phyloP scores from a whole-genome alignment of 92 coral and sea anemone genomes.

The Actinostola sp. region DNA sequence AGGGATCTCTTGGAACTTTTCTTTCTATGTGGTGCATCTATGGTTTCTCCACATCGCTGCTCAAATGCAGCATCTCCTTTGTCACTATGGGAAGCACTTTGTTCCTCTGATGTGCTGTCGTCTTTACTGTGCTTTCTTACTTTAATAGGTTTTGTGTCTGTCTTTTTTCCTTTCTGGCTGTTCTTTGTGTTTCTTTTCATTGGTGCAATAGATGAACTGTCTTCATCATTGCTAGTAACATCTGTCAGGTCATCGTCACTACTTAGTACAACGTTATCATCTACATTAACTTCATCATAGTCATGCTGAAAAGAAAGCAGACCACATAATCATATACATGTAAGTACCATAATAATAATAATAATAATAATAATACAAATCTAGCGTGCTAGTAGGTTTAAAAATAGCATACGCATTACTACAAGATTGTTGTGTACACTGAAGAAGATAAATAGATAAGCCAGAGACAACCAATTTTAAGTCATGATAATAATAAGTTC shows the following conservation, averaged over 20 bases:
- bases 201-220: slow-evolving; percentile 47
- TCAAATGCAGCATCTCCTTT: slow-evolving; percentile 6
- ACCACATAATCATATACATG: background rate
- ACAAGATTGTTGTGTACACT: too few relatives aligned
- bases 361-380: too few relatives aligned
- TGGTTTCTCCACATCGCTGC: background rate
- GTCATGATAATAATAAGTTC: too few relatives aligned
- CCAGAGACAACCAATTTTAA: too few relatives aligned
- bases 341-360: too few relatives aligned
- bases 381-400: too few relatives aligned
- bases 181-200: slow-evolving; percentile 18
- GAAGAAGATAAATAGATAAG: too few relatives aligned
- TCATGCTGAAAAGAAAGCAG: background rate
- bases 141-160: slow-evolving; percentile 37
- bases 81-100: background rate
- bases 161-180: slow-evolving; percentile 37
- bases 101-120: slow-evolving; percentile 45
- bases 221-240: slow-evolving; percentile 88
- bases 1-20: background rate
- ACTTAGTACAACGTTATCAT: slow-evolving; percentile 29
- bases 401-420: too few relatives aligned
- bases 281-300: slow-evolving; percentile 39
- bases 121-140: slow-evolving; percentile 22
- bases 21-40: background rate
- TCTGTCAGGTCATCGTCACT: slow-evolving; percentile 87